Evolutionary conservation across 2,888 invertebrate species (phyloP), one percentile per base, ranked within the genome.

Genomic region (Xanthorhoe spadicearia): DNA sequence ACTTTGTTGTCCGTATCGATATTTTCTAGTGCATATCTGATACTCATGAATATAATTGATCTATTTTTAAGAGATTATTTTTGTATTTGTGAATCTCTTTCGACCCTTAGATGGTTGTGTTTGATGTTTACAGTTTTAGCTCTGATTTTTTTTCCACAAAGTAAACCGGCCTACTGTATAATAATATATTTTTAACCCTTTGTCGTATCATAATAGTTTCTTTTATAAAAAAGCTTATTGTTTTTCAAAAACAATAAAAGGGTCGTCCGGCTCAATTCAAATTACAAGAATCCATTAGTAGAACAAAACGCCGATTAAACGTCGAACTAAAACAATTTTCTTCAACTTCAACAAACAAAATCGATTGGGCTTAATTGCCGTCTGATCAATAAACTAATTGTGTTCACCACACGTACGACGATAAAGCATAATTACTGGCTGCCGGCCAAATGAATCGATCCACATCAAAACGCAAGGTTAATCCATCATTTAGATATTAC

Each of bases 331-430:
- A 93, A 92, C 92, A 92, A 93, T 93, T 93, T 92, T 86, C 91
- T 90, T 86, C 89, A 90, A 92, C 90, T 93, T 90, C 89, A 90
- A 92, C 91, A 92, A 91, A 91, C 92, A 92, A 88, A 91, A 92
- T 91, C 92, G 92, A 93, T 91, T 90, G 88, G 83, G 83, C 88
- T 90, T 93, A 92, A 92, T 93, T 92, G 92, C 87, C 79, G 86
- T 70, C 86, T 91, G 92, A 92, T 93, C 93, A 93, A 93, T 92
- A 93, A n/a, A 92, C 91, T 93, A 92, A 93, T 93, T 92, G 92
- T 91, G 89, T 89, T 88, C 89, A 85, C 90, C 89, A 88, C 92
- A 90, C 92, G 89, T 92, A 89, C 84, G 83, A 85, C 90, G 85
- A 90, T 90, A 90, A 92, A 91, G 88, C 83, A 93, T 93, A 93